These are phyloP conservation scores for Ips typographus DNA, from an alignment of 1,140 invertebrate species.

Conservation along the genomic window DNA sequence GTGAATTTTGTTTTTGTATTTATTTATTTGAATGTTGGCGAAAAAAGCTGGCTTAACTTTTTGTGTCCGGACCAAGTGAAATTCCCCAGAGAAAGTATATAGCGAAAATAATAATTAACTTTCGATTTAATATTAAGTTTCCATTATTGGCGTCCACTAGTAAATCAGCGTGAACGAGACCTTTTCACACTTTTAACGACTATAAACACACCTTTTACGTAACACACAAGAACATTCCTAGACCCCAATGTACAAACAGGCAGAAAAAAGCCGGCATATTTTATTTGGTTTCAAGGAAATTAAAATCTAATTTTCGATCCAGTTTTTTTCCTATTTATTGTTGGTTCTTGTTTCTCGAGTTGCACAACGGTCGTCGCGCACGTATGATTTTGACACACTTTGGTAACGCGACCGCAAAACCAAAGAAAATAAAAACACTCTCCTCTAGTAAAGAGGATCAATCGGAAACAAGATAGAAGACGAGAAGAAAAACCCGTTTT, in stretches of 20 bases:
- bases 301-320: constrained; percentile 32
- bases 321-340: constrained; percentile 12
- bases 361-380: constrained; percentile 27
- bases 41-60: too few relatives aligned
- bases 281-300: constrained; percentile 31
- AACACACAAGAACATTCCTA: constrained; percentile 10
- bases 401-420: constrained; percentile 24
- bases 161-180: too few relatives aligned
- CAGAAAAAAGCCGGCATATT: constrained; percentile 21
- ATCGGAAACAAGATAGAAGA: constrained; percentile 5
- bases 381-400: constrained; percentile 33
- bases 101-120: too few relatives aligned
- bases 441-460: constrained; percentile 1
- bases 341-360: constrained; percentile 14
- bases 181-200: too few relatives aligned
- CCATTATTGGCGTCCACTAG: too few relatives aligned
- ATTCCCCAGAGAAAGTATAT: too few relatives aligned
- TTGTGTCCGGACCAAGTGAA: too few relatives aligned
- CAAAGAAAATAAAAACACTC: constrained; percentile 1
- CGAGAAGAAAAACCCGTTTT: constrained; percentile 1
- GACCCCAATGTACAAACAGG: neutral
- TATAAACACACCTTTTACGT: neutral
- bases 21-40: too few relatives aligned
- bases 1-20: too few relatives aligned
- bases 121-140: too few relatives aligned